Evolutionary conservation across 2,113 vertebrate genomes (phyloP), one percentile per base, ranked within the genome.

Genomic region (Ranitomeya imitator): DNA sequence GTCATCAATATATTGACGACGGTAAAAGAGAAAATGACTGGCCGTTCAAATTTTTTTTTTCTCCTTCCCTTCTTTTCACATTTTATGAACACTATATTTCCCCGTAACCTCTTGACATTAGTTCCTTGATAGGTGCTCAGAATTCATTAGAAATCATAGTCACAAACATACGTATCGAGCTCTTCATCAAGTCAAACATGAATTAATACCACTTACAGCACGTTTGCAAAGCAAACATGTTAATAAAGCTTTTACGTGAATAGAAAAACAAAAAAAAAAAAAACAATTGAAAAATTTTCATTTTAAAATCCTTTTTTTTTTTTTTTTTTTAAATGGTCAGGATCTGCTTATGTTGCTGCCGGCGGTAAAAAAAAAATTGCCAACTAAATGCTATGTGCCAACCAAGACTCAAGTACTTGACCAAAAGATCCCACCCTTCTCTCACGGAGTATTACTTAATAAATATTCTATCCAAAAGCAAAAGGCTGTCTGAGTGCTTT

Each of bases 161-260:
- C 93, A 93, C 83, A 91, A 91, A 92, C 90, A 94, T 91, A 93
- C 91, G 92, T 93, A 94, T 67, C 91, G 92, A 94, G 92, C 84
- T 90, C 90, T 92, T 90, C 90, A 92, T 90, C 92, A 93, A 94
- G 91, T 93, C 93, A 93, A 91, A 92, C 91, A 92, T 92, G 92
- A 95, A 92, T 91, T 78, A 78, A 93, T 91, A 93, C 93, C 92
- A 92, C 92, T 91, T 92, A 94, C 90, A 91, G 92, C 92, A 93
- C 88, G 91, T 93, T 92, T 93, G 92, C 93, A 94, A 92, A 92
- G 89, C 90, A 91, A 92, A 90, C 92, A 89, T 89, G 92, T 90
- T 91, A 93, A 92, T 92, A 94, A 95, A 95, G 93, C 94, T 94
- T 93, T 93, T 90, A 93, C 65, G 89, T 90, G 89, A 94, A 76